Evolutionary conservation across 2,113 vertebrate genomes (phyloP).

Genomic region (Hemiscyllium ocellatum): DNA sequence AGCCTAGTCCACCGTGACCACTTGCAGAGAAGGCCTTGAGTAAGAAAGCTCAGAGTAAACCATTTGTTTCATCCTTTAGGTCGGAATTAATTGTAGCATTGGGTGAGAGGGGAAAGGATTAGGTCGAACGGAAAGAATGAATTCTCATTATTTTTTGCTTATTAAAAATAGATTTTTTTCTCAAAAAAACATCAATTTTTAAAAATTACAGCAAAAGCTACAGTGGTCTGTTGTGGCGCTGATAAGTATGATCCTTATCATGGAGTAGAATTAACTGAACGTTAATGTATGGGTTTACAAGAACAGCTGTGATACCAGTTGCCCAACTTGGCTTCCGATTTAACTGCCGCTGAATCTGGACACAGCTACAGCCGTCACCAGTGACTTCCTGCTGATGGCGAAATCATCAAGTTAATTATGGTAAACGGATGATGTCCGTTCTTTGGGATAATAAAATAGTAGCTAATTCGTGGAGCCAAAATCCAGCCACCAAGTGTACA

Average conservation of each 20-base stretch:
- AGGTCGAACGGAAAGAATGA: background rate
- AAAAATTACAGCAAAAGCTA: background rate
- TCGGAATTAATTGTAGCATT: background rate
- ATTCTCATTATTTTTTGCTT: background rate
- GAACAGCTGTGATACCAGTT: constrained; percentile 34
- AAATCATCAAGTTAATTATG: constrained; percentile 33
- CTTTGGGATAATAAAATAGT: constrained; percentile 17
- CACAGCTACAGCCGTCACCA: constrained; percentile 25
- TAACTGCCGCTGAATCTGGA: constrained; percentile 33
- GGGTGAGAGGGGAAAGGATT: background rate
- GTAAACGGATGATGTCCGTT: constrained; percentile 11
- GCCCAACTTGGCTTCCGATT: constrained; percentile 33
- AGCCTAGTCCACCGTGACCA: background rate
- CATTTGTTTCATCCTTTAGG: background rate
- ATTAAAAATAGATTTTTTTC: background rate
- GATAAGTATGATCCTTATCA: constrained; percentile 36
- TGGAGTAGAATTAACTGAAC: constrained; percentile 28
- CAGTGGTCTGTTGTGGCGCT: background rate
- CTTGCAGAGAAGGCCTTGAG: background rate
- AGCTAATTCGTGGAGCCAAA: background rate
- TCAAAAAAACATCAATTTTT: background rate
- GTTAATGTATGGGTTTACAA: constrained; percentile 17
- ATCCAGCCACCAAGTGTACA: background rate
- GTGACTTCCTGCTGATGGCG: constrained; percentile 35
- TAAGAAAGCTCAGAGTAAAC: background rate